Evolutionary conservation across 2,888 invertebrate genomes (phyloP), one percentile per base, ranked within the genome.

Genomic region (Tipula vernalis): DNA sequence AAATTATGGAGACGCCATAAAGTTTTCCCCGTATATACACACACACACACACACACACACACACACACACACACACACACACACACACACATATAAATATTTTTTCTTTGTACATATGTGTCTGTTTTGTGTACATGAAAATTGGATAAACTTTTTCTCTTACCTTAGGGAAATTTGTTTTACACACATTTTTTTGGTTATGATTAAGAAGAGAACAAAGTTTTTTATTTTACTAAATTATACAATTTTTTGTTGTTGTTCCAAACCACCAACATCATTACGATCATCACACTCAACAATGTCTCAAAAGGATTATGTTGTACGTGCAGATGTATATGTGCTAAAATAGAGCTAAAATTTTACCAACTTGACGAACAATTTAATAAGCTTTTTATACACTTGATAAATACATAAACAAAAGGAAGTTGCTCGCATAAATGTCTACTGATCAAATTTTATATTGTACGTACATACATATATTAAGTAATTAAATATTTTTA

Each of bases 1-100:
- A 71, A 71, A 71, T 71, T 71, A 71, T 71, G 71, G 71, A 71
- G 71, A 71, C 71, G 71, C 71, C 71, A 71, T 71, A 71, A 71
- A 71, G 71, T 71, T 71, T 71, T 71, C 28, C 51, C 51, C 51
- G 51, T n/a, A n/a, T n/a, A n/a, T n/a, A n/a, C n/a, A n/a, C n/a
- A n/a, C n/a, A n/a, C n/a, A n/a, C n/a, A n/a, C n/a, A n/a, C n/a
- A n/a, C n/a, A n/a, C n/a, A n/a, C n/a, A n/a, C n/a, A n/a, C n/a
- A n/a, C n/a, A n/a, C n/a, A n/a, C n/a, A n/a, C n/a, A n/a, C n/a
- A n/a, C n/a, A n/a, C n/a, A n/a, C n/a, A n/a, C n/a, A n/a, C n/a
- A n/a, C n/a, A n/a, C n/a, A n/a, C n/a, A n/a, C n/a, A n/a, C n/a
- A n/a, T n/a, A n/a, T n/a, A n/a, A n/a, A n/a, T n/a, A n/a, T n/a